phyloP scores from a whole-genome alignment of 2,888 invertebrate species.

The Gasteruption jaculator region DNA sequence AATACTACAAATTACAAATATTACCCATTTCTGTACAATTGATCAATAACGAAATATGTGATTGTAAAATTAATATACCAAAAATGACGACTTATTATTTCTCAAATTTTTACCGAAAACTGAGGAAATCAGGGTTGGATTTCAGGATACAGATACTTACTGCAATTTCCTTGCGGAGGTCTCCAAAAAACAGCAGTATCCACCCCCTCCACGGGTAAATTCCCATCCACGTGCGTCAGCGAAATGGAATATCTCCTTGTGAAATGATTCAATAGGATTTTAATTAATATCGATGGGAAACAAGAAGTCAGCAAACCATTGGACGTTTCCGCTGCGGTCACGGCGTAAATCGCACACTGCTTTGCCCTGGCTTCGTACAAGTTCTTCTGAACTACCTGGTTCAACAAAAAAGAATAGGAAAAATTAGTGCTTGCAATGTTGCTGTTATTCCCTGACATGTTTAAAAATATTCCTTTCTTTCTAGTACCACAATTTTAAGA shows the following conservation, averaged over 20 bases:
- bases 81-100: slow-evolving; percentile 3
- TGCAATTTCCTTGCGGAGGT: slow-evolving; percentile 73
- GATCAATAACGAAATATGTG: not conserved
- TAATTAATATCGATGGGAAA: slow-evolving; percentile 58
- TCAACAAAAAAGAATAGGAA: too few relatives aligned
- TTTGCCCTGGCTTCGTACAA: slow-evolving; percentile 50
- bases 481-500: too few relatives aligned
- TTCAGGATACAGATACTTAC: slow-evolving; percentile 58
- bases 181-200: slow-evolving; percentile 66
- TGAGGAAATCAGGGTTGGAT: not conserved
- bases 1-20: too few relatives aligned
- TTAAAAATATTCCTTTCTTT: too few relatives aligned
- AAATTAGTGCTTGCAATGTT: too few relatives aligned
- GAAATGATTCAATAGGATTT: slow-evolving; percentile 60
- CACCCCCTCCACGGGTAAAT: slow-evolving; percentile 65
- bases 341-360: slow-evolving; percentile 56
- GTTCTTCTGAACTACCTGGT: slow-evolving; percentile 49
- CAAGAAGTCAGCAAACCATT: slow-evolving; percentile 61
- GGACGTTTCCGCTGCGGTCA: slow-evolving; percentile 55
- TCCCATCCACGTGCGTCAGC: slow-evolving; percentile 57
- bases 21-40: too few relatives aligned
- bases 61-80: not conserved
- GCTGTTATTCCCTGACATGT: too few relatives aligned
- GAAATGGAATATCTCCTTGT: slow-evolving; percentile 66
- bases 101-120: too few relatives aligned